Evolutionary conservation across 2,113 vertebrate species (phyloP), one percentile per base, ranked within the genome.

Genomic region (Varanus komodoensis): DNA sequence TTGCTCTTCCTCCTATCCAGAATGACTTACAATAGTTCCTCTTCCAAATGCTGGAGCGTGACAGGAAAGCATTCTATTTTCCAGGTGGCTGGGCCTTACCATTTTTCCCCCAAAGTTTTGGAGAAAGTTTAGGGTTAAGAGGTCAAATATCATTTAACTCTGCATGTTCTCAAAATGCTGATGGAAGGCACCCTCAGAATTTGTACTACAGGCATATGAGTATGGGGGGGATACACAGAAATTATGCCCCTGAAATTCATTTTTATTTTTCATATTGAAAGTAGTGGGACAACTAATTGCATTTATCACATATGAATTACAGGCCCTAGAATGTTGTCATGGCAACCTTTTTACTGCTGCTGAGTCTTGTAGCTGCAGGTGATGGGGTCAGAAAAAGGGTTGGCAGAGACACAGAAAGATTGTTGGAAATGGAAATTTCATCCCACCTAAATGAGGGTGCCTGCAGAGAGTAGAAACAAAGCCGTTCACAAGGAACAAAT

Each of bases 291-390:
- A 44, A 34, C 52, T 87, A 48, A 54, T 87, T 64, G 6, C 44
- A 19, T 78, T 78, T 78, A 27, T 54, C 48, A 71, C 21, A 19
- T 54, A n/a, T 19, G 14, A 61, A 77, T 78, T 61, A 78, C 64
- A 38, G 19, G 7, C 84, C 83, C 83, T 69, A 34, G 54, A 27
- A 48, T 17, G 86, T 86, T 75, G 84, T 75, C 73, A 75, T 86
- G 69, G 74, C 73, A 87, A 87, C 86, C 54, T 29, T 34, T 44
- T n/a, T 74, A 54, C 50, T n/a, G 84, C 7, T 73, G 69, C 84
- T 25, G 21, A 44, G 8, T 74, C 84, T 19, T 54, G 19, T 44
- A 52, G 44, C 8, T 12, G 73, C 54, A 61, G 21, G 25, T n/a
- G 74, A 87, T 64, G 34, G 74, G 74, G 86, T 87, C 86, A 67